Base-by-base conservation (phyloP, 2,888 invertebrate species). In the Phortica okadai region DNA sequence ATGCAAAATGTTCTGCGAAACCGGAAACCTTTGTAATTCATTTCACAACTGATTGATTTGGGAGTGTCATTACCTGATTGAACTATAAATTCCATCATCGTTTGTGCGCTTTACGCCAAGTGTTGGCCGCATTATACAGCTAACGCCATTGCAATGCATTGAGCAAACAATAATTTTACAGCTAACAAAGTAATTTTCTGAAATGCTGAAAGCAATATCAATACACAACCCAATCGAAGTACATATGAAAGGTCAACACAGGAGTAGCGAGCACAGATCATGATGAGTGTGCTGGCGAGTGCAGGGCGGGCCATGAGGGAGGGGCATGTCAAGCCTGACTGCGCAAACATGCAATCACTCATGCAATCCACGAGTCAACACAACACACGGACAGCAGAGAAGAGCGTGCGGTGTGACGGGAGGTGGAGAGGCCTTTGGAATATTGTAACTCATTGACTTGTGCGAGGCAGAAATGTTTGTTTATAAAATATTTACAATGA, bases 271-370 rank as follows among this genome's bases (percentile, higher is more conserved):
- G 16, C 41, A 41, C 45, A 45, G 58, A 16, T 11, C 62, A 10
- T 3, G 10, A 25, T 62, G 25, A 1, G 33, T 16, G 16, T 14
- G 56, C 5, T 14, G 56, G 56, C 1, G 8, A 16, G 16, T 10
- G 5, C 5, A 3, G n/a, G 6, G n/a, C 56, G n/a, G 6, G n/a
- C 8, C 56, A 56, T 1, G 21, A 21, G 21, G 21, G 21, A 21
- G 21, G 21, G 21, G 33, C 41, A 54, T 14, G 44, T 69, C 44
- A 56, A 41, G 25, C 45, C 33, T 14, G 25, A 62, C 50, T 16
- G 45, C 50, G 45, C 74, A 64, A 74, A 74, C 64, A 74, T 74
- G 64, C 66, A 56, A 73, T 56, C 58, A 8, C n/a, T 73, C 74
- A 74, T 74, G 74, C 64, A 74, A 64, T 72, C 45, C 45, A 21